phyloP scores from a whole-genome alignment of 2,797 vertebrate species.

The Hipposideros larvatus region DNA sequence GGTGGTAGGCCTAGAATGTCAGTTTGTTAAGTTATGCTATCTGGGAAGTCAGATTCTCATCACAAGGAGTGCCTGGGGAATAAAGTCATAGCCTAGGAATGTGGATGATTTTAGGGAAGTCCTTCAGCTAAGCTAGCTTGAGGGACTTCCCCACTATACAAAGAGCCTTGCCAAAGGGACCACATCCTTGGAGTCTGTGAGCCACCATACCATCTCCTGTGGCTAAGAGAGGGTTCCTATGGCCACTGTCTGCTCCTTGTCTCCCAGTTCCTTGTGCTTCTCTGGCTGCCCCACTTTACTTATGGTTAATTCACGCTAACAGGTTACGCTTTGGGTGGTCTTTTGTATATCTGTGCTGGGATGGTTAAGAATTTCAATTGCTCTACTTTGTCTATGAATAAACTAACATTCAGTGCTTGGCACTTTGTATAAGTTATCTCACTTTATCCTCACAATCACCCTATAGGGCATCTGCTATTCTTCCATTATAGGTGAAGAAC shows the following conservation, averaged over 20 bases:
- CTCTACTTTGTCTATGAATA: not conserved
- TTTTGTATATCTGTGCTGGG: not conserved
- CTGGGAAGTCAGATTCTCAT: not conserved
- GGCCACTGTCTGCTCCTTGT: not conserved
- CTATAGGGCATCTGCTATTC: not conserved
- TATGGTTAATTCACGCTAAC: not conserved
- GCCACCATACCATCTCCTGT: not conserved
- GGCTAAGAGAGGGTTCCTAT: not conserved
- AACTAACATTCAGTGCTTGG: not conserved
- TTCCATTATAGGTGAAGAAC: not conserved
- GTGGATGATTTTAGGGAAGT: not conserved
- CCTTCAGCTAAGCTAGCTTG: not conserved
- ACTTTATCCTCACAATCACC: not conserved
- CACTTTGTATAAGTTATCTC: not conserved
- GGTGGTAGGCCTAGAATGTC: not conserved
- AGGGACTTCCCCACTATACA: not conserved
- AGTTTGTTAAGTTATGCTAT: not conserved
- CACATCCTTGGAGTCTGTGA: not conserved
- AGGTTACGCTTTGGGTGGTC: not conserved
- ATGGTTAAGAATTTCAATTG: not conserved
- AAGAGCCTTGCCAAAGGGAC: not conserved
- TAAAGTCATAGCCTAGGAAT: not conserved
- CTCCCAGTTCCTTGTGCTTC: not conserved
- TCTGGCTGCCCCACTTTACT: not conserved
- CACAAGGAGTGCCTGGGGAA: not conserved